Base-by-base conservation (phyloP, 2,888 invertebrate genomes). In the Halocaridina rubra region DNA sequence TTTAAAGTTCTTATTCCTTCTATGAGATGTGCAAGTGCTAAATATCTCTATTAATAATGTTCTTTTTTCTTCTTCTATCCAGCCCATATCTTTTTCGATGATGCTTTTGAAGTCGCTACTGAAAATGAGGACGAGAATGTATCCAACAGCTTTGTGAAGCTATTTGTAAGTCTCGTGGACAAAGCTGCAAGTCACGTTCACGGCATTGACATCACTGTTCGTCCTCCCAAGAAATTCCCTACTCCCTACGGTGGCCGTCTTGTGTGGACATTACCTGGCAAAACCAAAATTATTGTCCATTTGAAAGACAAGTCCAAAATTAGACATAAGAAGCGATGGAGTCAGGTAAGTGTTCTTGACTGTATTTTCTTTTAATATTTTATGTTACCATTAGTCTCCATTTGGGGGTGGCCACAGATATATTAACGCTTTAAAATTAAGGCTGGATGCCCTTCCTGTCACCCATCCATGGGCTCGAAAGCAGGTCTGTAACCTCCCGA, bases 41-140 rank as follows among this genome's bases (percentile, higher is more conserved):
- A n/a, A n/a, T n/a, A n/a, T n/a, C n/a, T n/a, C n/a, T n/a, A n/a
- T n/a, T n/a, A n/a, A n/a, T n/a, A n/a, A n/a, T n/a, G n/a, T n/a
- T n/a, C n/a, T n/a, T n/a, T n/a, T n/a, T n/a, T n/a, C n/a, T n/a
- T n/a, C n/a, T n/a, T 88, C 88, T 89, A 92, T 93, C 10, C 91
- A 98, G 98, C 98, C 82, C 99, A 99, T 91, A 97, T 99, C 89
- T 97, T 97, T 92, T 97, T 99, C 92, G 99, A 99, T 92, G 99
- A 99, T 91, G 97, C 98, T 1, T 99, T 97, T 91, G 98, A 98
- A 93, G 94, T 97, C 89, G 94, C 95, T 69, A 97, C 97, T 90
- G 96, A 97, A 91, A 96, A 96, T 91, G 96, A 97, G 90, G 96
- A 97, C 89, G 91, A 92, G 74, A 97, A 97, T 91, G 91, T 92